Base-by-base conservation (phyloP, 1,140 invertebrate species). In the Pachyrhynchus sulphureomaculatus region DNA sequence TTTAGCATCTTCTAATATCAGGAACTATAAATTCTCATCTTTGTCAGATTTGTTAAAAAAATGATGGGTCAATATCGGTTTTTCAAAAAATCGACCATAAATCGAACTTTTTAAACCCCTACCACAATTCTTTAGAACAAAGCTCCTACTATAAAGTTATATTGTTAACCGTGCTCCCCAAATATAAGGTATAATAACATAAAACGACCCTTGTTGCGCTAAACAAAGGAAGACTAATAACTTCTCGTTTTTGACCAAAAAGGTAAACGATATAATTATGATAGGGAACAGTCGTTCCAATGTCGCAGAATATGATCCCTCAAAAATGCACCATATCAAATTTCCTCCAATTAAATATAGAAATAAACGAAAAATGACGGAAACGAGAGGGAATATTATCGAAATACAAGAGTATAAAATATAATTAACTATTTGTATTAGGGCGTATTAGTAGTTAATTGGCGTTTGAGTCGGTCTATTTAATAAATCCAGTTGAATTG, bases 401-500 rank as follows among this genome's bases (percentile, higher is more conserved):
- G 36, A 53, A 24, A 23, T 39, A 53, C 36, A 53, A 53, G 51
- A 56, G 42, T 37, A 47, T 45, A 56, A 56, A 45, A 45, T 44
- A 56, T 56, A 56, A 56, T 56, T 56, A 56, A 56, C 39, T 34
- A 23, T 53, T 15, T 37, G 42, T 45, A 45, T 44, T 45, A 23
- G 53, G 53, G 42, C 45, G 37, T 56, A 45, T 56, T 45, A 45
- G 39, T n/a, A 32, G 39, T 56, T 56, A 56, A 56, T 56, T 56
- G 53, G 53, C 53, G 26, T 56, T 56, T 45, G 39, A 56, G 53
- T 32, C n/a, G 37, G 37, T 56, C 53, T 44, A 56, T 56, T 56
- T 56, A 56, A 56, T 56, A 45, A 56, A 56, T 56, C 20, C 41
- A 24, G 53, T 56, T 44, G 24, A 42, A 56, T 56, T 56, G 53